phyloP scores from a whole-genome alignment of 1,140 invertebrate genomes.

The Arctopsyche grandis region DNA sequence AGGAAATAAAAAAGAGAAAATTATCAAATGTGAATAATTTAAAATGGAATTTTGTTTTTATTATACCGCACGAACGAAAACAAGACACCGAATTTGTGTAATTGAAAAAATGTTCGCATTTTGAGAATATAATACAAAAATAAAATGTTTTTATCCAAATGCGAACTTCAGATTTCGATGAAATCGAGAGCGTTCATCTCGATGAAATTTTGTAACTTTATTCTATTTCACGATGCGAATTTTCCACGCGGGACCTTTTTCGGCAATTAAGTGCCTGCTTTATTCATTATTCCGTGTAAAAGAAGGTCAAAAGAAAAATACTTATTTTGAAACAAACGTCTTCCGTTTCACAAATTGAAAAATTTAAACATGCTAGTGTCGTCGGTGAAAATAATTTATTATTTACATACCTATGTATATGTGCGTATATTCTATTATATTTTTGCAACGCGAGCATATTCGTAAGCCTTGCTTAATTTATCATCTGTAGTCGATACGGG shows the following conservation, averaged over 20 bases:
- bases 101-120: no score
- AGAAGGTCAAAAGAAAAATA: not conserved
- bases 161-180: no score
- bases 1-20: conserved; percentile 20
- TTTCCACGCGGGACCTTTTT: not conserved
- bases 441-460: not conserved
- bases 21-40: not conserved
- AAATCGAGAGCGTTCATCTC: not conserved
- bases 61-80: no score
- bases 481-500: not conserved
- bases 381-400: not conserved
- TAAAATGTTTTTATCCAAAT: no score
- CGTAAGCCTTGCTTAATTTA: conserved; percentile 12
- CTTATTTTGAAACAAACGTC: conserved; percentile 21
- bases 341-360: not conserved
- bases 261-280: not conserved
- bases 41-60: no score
- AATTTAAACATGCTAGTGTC: no score
- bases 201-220: not conserved
- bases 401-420: not conserved
- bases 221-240: not conserved
- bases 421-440: not conserved
- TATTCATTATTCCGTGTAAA: conserved; percentile 1
- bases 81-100: no score
- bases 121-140: no score